phyloP scores from a whole-genome alignment of 2,888 invertebrate species.

The Eupithecia dodoneata region DNA sequence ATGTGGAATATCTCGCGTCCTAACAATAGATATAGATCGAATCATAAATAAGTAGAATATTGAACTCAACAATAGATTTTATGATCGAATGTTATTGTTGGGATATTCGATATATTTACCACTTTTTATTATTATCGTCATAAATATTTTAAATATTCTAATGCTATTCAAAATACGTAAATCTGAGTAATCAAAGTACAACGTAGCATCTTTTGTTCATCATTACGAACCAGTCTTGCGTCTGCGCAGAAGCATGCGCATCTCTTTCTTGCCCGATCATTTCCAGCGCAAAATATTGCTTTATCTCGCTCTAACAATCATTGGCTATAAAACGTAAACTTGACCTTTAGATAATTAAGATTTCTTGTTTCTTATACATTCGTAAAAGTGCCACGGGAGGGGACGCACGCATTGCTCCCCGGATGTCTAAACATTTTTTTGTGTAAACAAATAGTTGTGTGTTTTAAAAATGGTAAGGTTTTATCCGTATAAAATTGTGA shows the following conservation, averaged over 20 bases:
- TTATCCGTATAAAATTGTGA: neutral
- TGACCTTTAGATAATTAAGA: conserved; percentile 67
- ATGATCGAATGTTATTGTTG: neutral
- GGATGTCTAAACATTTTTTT: conserved; percentile 47
- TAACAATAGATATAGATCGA: neutral
- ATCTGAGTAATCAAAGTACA: neutral
- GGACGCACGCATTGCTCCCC: conserved; percentile 55
- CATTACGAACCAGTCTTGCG: conserved; percentile 61
- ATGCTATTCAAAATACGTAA: neutral
- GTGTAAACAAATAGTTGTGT: conserved; percentile 53
- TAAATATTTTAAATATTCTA: neutral
- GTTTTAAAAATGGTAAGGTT: conserved; percentile 43
- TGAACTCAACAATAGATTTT: neutral
- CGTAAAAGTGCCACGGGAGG: conserved; percentile 52
- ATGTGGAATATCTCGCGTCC: neutral
- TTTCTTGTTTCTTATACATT: conserved; percentile 60
- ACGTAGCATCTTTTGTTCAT: conserved; percentile 47
- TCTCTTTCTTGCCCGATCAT: conserved; percentile 49
- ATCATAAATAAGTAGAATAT: neutral
- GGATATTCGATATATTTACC: neutral
- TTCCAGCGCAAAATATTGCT: conserved; percentile 11
- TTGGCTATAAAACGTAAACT: conserved; percentile 66
- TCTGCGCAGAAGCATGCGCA: conserved; percentile 49
- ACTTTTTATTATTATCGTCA: neutral
- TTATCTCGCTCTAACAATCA: conserved; percentile 49